Percentiles rank a stretch among this genome's conserved stretches.
Conservation (phyloP, 2,888 invertebrate genomes). For the Thalpophila matura region DNA sequence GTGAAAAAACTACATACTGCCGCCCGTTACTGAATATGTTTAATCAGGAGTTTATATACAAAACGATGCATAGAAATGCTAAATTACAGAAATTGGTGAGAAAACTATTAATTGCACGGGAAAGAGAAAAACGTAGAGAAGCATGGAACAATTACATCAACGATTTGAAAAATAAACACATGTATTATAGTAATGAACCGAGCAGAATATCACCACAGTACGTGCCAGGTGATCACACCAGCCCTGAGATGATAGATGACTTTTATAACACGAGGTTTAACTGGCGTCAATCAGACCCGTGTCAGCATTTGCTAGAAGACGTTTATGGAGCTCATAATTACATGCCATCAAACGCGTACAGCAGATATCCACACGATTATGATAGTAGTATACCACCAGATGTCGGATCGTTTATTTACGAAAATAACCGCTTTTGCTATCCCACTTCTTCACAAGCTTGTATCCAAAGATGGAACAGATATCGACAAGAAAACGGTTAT, state of each 20-base stretch:
- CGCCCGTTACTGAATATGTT: slow-evolving; percentile 68
- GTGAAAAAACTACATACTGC: slow-evolving; percentile 76
- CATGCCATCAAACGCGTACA: slow-evolving; percentile 4
- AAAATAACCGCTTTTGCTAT: slow-evolving; percentile 66
- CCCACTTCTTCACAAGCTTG: slow-evolving; percentile 74
- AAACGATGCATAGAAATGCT: slow-evolving; percentile 73
- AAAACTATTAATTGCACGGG: slow-evolving; percentile 70
- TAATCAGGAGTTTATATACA: slow-evolving; percentile 71
- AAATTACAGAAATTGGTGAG: slow-evolving; percentile 73
- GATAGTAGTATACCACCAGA: slow-evolving; percentile 14
- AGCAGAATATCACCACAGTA: slow-evolving; percentile 50
- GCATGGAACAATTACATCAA: slow-evolving; percentile 82
- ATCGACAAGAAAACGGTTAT: slow-evolving; percentile 50
- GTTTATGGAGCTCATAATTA: slow-evolving; percentile 57
- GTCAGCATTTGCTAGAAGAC: slow-evolving; percentile 68
- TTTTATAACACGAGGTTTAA: slow-evolving; percentile 60
- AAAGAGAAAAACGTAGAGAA: slow-evolving; percentile 74
- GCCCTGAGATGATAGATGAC: slow-evolving; percentile 65
- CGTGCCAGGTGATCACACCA: slow-evolving; percentile 43
- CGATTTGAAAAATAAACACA: slow-evolving; percentile 75
- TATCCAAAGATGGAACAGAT: slow-evolving; percentile 64
- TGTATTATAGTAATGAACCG: slow-evolving; percentile 49
- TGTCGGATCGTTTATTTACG: slow-evolving; percentile 28
- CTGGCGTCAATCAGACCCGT: slow-evolving; percentile 59
- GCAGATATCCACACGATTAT: slow-evolving; percentile 11